Percentiles rank a stretch among this genome's conserved stretches.
Conservation (phyloP, 1,140 invertebrate species). For the Uloborus diversus region DNA sequence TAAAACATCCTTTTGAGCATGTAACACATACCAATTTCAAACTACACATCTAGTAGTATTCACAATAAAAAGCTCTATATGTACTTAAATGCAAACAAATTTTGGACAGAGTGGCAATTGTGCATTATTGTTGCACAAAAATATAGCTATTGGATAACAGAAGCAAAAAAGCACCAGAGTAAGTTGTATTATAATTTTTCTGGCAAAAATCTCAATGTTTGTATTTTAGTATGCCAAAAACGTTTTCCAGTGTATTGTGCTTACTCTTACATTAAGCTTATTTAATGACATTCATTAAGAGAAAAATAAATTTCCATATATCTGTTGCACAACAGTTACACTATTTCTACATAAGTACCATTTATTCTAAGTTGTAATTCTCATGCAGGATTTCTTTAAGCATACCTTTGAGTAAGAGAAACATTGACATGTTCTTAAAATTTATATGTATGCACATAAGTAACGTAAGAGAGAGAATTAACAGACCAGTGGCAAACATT, state of each 20-base stretch:
- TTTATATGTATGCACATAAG: no score
- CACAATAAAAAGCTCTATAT: slow-evolving; percentile 40
- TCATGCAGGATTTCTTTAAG: no score
- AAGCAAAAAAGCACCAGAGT: slow-evolving; percentile 6
- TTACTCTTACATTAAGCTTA: background rate
- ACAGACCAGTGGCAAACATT: no score
- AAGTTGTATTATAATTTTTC: background rate
- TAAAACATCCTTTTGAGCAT: slow-evolving; percentile 47
- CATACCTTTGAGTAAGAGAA: no score
- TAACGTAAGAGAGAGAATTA: no score
- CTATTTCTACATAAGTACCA: no score
- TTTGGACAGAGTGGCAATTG: slow-evolving; percentile 6
- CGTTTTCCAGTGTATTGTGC: background rate
- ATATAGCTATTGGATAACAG: slow-evolving; percentile 1
- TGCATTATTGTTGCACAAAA: background rate
- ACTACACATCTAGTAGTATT: slow-evolving; percentile 22
- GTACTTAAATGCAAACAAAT: slow-evolving; percentile 4
- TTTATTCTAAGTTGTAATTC: no score
- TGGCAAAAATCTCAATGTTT: no score
- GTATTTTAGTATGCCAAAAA: background rate
- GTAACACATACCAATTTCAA: slow-evolving; percentile 3
- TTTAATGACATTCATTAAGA: background rate
- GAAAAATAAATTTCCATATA: no score
- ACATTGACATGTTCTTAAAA: no score
- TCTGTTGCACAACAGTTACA: no score